These are phyloP conservation scores for Oncorhynchus clarkii DNA, from an alignment of 2,113 vertebrate genomes.

Conservation along the genomic window DNA sequence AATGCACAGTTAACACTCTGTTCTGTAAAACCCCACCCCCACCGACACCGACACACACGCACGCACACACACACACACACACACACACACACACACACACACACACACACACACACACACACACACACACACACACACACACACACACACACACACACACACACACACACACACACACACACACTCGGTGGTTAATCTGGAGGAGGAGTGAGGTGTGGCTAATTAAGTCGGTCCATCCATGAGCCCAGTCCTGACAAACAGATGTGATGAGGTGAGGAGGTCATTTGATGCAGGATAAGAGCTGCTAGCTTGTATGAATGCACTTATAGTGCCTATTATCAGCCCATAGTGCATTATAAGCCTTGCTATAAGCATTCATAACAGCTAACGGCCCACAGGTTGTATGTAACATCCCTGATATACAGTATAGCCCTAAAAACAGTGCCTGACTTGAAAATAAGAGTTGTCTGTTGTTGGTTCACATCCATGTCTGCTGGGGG, in stretches of 20 bases:
- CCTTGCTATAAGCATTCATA: no score
- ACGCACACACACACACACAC: background rate
- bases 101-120: constrained; percentile 5
- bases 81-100: constrained; percentile 21
- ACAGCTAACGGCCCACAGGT: no score
- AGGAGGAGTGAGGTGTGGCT: constrained; percentile 51
- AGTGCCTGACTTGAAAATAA: background rate
- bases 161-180: constrained; percentile 21
- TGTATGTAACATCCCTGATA: no score
- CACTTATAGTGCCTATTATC: no score
- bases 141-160: constrained; percentile 9
- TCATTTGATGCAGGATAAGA: background rate
- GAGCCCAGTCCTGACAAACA: constrained; percentile 47
- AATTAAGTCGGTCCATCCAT: constrained; percentile 59
- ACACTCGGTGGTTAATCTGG: constrained; percentile 46
- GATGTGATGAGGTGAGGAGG: constrained; percentile 39
- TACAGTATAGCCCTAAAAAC: no score
- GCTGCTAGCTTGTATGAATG: no score
- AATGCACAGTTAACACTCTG: constrained; percentile 52
- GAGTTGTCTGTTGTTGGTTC: background rate
- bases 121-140: constrained; percentile 13
- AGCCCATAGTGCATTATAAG: no score
- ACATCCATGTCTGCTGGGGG: background rate
- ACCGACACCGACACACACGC: constrained; percentile 9
- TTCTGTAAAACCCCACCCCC: constrained; percentile 6